Conservation (phyloP, 1,140 invertebrate species). For the Pogonognathellus flavescens region DNA sequence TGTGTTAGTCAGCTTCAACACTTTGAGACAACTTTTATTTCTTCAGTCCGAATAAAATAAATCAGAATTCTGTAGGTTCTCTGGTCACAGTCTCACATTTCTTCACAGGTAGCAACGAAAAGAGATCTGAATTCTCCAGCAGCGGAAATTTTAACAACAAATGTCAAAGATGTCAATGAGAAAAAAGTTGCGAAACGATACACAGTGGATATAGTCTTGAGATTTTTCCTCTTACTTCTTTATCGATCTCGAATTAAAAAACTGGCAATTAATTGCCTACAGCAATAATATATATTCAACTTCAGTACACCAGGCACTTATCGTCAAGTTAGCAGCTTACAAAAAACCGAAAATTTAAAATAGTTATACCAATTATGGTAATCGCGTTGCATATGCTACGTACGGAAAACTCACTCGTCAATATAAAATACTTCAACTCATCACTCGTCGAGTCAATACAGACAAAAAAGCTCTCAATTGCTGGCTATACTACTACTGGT, state of each 20-base stretch:
- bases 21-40: neutral
- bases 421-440: slow-evolving; percentile 47
- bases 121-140: too few species aligned
- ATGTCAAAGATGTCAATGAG: too few species aligned
- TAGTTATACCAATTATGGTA: neutral
- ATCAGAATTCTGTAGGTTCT: too few species aligned
- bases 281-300: neutral
- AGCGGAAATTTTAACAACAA: too few species aligned
- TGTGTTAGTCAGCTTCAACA: neutral
- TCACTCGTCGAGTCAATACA: slow-evolving; percentile 3
- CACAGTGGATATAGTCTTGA: too few species aligned
- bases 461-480: slow-evolving; percentile 48
- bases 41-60: too few species aligned
- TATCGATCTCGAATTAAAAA: too few species aligned
- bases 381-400: slow-evolving; percentile 8
- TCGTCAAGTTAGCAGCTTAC: neutral
- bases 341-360: slow-evolving; percentile 34
- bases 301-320: neutral
- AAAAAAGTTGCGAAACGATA: too few species aligned
- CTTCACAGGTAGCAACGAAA: too few species aligned
- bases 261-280: too few species aligned
- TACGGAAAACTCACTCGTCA: slow-evolving; percentile 3
- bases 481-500: slow-evolving; percentile 4
- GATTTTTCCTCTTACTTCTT: too few species aligned
- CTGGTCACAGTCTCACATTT: too few species aligned